Evolutionary conservation across 2,113 vertebrate genomes (phyloP).

Genomic region (Anoura caudifer): DNA sequence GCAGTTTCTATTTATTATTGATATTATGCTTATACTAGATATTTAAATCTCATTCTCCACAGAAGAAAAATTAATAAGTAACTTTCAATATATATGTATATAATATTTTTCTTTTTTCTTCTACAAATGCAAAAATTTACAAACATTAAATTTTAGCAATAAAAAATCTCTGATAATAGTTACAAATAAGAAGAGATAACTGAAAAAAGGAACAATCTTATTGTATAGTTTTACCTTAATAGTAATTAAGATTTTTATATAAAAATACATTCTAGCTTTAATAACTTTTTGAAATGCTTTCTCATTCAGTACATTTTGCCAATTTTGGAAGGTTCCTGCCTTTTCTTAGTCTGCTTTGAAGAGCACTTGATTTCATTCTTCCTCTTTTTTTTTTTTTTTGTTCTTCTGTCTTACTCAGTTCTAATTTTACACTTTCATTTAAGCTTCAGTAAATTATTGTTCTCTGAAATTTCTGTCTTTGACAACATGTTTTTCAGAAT

Average conservation of each 20-base stretch:
- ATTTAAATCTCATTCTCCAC: background rate
- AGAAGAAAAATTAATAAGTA: background rate
- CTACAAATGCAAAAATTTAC: background rate
- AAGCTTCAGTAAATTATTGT: background rate
- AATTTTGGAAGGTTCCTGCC: background rate
- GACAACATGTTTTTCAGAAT: background rate
- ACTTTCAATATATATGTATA: background rate
- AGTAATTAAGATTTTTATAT: background rate
- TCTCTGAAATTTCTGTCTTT: background rate
- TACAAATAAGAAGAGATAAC: background rate
- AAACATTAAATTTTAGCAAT: background rate
- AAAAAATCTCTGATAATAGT: background rate
- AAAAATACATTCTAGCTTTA: background rate
- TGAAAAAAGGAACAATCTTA: background rate
- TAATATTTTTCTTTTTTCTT: background rate
- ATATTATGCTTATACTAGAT: background rate
- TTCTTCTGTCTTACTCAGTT: background rate
- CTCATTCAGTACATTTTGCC: background rate
- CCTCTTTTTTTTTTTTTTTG: background rate
- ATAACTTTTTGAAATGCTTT: background rate
- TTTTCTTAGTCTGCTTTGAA: background rate
- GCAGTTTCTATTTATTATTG: background rate
- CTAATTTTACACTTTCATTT: background rate
- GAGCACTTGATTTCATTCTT: background rate
- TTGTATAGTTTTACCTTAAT: background rate